A percentile compares a stretch with the other conserved stretches of the same genome.
phyloP scores from a whole-genome alignment of 2,113 vertebrate genomes.

The Rhinolophus ferrumequinum region DNA sequence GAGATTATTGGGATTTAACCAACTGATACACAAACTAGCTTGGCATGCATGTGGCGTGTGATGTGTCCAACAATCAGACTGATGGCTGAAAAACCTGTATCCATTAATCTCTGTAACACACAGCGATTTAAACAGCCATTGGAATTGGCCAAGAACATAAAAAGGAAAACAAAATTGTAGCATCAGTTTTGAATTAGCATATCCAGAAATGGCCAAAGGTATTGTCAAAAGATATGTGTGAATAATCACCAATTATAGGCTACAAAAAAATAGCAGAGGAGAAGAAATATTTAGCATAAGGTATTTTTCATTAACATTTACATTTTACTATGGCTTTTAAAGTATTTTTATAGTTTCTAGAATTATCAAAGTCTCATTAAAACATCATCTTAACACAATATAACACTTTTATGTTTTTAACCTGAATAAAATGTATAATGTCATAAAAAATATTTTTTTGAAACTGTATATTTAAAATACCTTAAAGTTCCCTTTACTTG shows the following conservation, averaged over 20 bases:
- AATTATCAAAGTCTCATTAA: background rate
- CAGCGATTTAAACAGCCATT: background rate
- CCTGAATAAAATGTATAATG: background rate
- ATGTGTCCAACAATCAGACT: background rate
- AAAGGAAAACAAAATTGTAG: background rate
- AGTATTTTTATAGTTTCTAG: background rate
- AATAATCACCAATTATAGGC: background rate
- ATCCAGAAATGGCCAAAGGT: background rate
- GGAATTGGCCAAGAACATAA: background rate
- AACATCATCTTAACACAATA: background rate
- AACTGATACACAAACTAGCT: background rate
- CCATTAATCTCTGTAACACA: background rate
- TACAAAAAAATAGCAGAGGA: background rate
- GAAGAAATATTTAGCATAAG: background rate
- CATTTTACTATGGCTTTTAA: background rate
- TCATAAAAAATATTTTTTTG: background rate
- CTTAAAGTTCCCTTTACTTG: background rate
- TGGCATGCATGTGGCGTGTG: background rate
- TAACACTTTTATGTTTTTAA: background rate
- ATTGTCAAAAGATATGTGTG: background rate
- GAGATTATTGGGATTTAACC: constrained; percentile 9
- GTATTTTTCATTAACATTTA: constrained; percentile 32
- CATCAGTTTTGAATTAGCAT: background rate
- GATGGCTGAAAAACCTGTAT: background rate
- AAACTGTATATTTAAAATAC: background rate